Conservation (phyloP, 2,888 invertebrate genomes). For the Drosophila birchii region DNA sequence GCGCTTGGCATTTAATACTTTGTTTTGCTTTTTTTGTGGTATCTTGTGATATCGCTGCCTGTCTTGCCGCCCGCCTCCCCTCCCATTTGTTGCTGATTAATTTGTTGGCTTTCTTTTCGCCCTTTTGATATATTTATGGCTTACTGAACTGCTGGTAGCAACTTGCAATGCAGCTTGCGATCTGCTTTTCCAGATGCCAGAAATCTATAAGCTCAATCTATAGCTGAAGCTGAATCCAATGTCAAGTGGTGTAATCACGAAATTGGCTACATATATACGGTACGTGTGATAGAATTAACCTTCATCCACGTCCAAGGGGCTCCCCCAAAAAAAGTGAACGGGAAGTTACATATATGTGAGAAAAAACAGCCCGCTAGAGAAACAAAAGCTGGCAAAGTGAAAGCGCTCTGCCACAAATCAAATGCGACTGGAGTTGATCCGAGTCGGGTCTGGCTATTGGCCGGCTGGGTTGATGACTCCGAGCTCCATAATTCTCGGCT, state of each 20-base stretch:
- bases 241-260: slow-evolving; percentile 25
- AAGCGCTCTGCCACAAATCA: slow-evolving; percentile 74
- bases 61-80: slow-evolving; percentile 4
- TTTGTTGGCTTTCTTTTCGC: slow-evolving; percentile 41
- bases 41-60: background rate
- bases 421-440: slow-evolving; percentile 38
- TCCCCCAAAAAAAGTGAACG: background rate
- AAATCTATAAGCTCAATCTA: background rate
- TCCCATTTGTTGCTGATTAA: slow-evolving; percentile 14
- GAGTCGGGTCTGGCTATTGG: slow-evolving; percentile 33
- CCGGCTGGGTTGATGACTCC: slow-evolving; percentile 45
- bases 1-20: background rate
- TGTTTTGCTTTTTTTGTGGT: slow-evolving; percentile 1
- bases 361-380: background rate
- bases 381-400: slow-evolving; percentile 61
- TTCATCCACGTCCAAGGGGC: background rate
- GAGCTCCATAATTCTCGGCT: slow-evolving; percentile 57
- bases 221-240: background rate
- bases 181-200: background rate
- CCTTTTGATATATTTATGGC: slow-evolving; percentile 14
- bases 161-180: slow-evolving; percentile 28
- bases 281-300: slow-evolving; percentile 27
- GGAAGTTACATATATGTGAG: background rate
- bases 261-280: background rate
- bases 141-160: slow-evolving; percentile 24